Conservation (phyloP, 1,140 invertebrate species). For the Agrypnia vestita region DNA sequence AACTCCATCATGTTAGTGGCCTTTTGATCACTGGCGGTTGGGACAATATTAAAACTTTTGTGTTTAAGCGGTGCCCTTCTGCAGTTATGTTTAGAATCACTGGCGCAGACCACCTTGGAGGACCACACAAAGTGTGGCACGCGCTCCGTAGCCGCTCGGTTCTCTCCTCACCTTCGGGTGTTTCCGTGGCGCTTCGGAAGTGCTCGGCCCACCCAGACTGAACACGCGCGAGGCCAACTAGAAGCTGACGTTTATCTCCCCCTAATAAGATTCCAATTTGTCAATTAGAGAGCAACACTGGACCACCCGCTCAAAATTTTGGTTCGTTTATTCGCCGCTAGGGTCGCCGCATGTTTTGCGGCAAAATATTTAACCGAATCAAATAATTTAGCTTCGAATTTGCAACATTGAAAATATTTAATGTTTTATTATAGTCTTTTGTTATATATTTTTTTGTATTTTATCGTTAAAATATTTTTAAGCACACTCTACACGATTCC, state of each 20-base stretch:
- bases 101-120: constrained; percentile 66
- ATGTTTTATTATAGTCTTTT: neutral
- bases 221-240: constrained; percentile 64
- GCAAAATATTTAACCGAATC: no score
- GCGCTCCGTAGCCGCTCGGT: constrained; percentile 68
- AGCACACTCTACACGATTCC: no score
- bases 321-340: constrained; percentile 62
- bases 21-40: no score
- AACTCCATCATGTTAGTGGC: no score
- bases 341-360: constrained; percentile 11
- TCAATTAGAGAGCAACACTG: constrained; percentile 76
- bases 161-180: constrained; percentile 44
- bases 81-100: constrained; percentile 22
- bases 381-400: no score
- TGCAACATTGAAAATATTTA: neutral
- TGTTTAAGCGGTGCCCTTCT: no score
- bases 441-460: neutral
- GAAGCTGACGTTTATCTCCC: constrained; percentile 65
- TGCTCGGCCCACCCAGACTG: constrained; percentile 63
- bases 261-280: constrained; percentile 81
- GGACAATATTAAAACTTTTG: no score
- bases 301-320: constrained; percentile 70
- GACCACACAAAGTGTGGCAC: constrained; percentile 73
- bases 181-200: constrained; percentile 67
- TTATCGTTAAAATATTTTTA: neutral